Conservation (phyloP, 1,140 invertebrate genomes). For the Teleopsis dalmanni region DNA sequence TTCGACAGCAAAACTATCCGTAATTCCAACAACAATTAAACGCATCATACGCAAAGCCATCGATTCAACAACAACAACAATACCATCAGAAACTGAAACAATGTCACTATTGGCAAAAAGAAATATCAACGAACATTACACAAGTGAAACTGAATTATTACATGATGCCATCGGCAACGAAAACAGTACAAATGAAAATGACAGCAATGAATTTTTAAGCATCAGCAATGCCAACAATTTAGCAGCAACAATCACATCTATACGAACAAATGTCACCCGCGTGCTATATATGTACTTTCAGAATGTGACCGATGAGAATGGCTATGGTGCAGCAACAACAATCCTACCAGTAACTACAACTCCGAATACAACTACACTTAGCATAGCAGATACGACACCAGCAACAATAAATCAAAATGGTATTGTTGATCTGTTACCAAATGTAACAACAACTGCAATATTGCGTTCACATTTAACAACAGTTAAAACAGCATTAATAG, state of each 20-base stretch:
- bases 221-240: slow-evolving; percentile 2
- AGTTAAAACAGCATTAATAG: slow-evolving; percentile 33
- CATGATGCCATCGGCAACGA: neutral
- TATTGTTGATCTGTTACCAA: neutral
- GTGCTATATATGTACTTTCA: slow-evolving; percentile 15
- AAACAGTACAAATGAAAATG: too few species aligned
- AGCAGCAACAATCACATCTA: slow-evolving; percentile 12
- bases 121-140: too few species aligned
- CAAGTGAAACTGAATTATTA: too few species aligned
- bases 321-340: slow-evolving; percentile 4
- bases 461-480: slow-evolving; percentile 36
- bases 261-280: slow-evolving; percentile 13
- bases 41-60: too few species aligned
- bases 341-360: neutral
- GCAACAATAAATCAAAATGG: neutral
- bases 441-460: neutral
- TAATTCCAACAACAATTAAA: too few species aligned
- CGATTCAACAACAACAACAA: too few species aligned
- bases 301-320: slow-evolving; percentile 8
- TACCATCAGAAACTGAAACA: too few species aligned
- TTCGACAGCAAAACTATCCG: too few species aligned
- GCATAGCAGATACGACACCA: neutral
- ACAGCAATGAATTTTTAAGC: slow-evolving; percentile 4
- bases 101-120: too few species aligned
- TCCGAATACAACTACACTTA: neutral